Percentiles rank a stretch among this genome's conserved stretches.
Conservation (phyloP, 2,888 invertebrate genomes). For the Acleris sparsana region DNA sequence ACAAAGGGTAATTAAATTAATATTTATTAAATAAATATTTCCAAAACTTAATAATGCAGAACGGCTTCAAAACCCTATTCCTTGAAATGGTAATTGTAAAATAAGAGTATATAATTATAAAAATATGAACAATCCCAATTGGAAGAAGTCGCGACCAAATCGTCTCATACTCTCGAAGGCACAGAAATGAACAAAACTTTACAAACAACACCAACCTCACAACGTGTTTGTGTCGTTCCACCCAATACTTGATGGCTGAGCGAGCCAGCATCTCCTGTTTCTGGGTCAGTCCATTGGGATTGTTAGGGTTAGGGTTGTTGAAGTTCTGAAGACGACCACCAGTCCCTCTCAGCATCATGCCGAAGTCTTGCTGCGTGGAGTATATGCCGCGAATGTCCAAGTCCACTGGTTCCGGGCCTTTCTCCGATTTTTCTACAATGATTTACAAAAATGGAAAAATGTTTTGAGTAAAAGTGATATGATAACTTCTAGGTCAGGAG, state of each 20-base stretch:
- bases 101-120: too few species aligned
- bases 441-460: slow-evolving; percentile 3
- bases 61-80: too few species aligned
- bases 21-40: too few species aligned
- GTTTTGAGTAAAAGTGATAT: not conserved
- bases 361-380: slow-evolving; percentile 90
- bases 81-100: too few species aligned
- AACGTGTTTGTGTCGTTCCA: slow-evolving; percentile 94
- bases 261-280: slow-evolving; percentile 93
- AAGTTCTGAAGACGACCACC: slow-evolving; percentile 87
- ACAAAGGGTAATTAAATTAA: too few species aligned
- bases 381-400: slow-evolving; percentile 89
- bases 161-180: too few species aligned
- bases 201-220: slow-evolving; percentile 85
- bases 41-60: too few species aligned
- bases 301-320: slow-evolving; percentile 72
- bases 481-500: too few species aligned
- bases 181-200: too few species aligned
- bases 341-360: slow-evolving; percentile 87
- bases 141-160: too few species aligned
- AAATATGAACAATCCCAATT: too few species aligned
- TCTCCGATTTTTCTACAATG: slow-evolving; percentile 69
- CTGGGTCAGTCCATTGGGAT: slow-evolving; percentile 91
- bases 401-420: slow-evolving; percentile 81
- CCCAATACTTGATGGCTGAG: slow-evolving; percentile 95